A percentile compares a stretch with the other conserved stretches of the same genome.
Evolutionary conservation across 2,888 invertebrate species (phyloP).

Genomic region (Drepana falcataria): DNA sequence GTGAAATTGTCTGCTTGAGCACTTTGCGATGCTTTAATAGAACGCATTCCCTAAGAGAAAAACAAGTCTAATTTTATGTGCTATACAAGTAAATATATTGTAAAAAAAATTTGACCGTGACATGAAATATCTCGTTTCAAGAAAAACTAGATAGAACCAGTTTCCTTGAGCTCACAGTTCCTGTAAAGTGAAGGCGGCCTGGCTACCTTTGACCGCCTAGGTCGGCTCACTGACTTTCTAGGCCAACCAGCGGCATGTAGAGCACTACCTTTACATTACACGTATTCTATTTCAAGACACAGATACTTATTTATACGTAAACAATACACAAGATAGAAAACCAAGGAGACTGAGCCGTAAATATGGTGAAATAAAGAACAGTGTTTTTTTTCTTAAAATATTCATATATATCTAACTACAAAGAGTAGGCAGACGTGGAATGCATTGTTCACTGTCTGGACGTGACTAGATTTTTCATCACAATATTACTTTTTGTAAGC

Average conservation of each 20-base stretch:
- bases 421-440: slow-evolving; percentile 9
- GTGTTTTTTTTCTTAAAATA: slow-evolving; percentile 2
- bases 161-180: slow-evolving; percentile 37
- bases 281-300: background rate
- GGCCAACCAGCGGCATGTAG: slow-evolving; percentile 39
- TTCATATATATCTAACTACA: background rate
- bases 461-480: slow-evolving; percentile 26
- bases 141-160: background rate
- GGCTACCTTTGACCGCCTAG: slow-evolving; percentile 64
- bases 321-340: too few relatives aligned
- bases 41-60: too few relatives aligned
- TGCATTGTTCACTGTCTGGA: slow-evolving; percentile 14
- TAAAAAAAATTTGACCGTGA: too few relatives aligned
- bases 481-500: background rate
- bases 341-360: too few relatives aligned
- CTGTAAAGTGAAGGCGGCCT: slow-evolving; percentile 58
- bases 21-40: too few relatives aligned
- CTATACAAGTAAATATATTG: background rate
- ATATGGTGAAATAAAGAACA: too few relatives aligned
- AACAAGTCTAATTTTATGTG: too few relatives aligned
- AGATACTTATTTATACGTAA: background rate
- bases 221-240: slow-evolving; percentile 56
- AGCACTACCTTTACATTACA: slow-evolving; percentile 2
- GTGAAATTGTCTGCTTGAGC: too few relatives aligned
- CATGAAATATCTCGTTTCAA: background rate